Base-by-base conservation (phyloP, 2,113 vertebrate genomes). In the Gnathonemus echidnorhynchus region DNA sequence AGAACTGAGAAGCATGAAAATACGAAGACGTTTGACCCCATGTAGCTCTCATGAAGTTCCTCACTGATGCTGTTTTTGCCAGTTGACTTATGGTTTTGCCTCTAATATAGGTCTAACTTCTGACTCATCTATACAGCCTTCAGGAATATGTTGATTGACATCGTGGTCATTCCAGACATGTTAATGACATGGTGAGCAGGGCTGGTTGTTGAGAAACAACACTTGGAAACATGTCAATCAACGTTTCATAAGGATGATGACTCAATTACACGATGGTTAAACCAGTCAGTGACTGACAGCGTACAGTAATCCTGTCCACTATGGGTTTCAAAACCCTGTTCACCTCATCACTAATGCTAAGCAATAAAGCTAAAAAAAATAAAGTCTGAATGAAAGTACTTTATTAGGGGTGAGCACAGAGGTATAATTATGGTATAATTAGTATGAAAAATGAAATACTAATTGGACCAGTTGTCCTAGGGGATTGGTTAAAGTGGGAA, bases 401-500 rank as follows among this genome's bases (percentile, higher is more conserved):
- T 62, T n/a, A n/a, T 80, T 42, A 80, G 74, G 74, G 74, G 74
- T 15, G 15, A 80, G 21, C 24, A 21, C 27, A 49, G 42, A 45
- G 83, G 17, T 46, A 85, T n/a, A n/a, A n/a, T n/a, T n/a, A n/a
- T 35, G 35, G 35, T 35, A 39, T 86, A 86, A 86, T 49, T 86
- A 86, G 84, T 27, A 86, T 27, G 46, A 86, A 31, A n/a, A 42
- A 49, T 86, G 84, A 50, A 86, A 50, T 15, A 86, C 84, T 86
- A 86, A 86, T 86, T 86, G 48, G 84, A 86, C 84, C 48, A 86
- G 45, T 86, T 5, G 45, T 86, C 84, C 84, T n/a, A 50, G 46
- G 45, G 84, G 84, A 86, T 49, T 50, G 45, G 24, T 4, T 86
- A 48, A 45, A 86, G 48, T 86, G 84, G n/a, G 45, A 86, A 27